Conservation (phyloP, 2,797 vertebrate genomes). For the Eurystomus glaucurus region DNA sequence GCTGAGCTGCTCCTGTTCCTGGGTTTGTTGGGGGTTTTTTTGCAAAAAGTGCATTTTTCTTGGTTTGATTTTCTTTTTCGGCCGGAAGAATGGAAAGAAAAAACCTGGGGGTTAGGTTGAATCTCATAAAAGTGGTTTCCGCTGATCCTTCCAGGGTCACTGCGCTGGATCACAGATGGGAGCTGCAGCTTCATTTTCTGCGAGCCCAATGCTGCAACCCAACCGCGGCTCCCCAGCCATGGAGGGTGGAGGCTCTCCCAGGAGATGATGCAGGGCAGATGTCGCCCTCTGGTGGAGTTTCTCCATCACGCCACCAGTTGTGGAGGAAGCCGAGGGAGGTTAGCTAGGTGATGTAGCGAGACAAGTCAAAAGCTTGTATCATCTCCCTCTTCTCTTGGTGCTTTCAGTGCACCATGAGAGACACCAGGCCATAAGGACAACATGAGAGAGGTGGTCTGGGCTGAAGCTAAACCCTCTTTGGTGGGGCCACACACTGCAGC, state of each 20-base stretch:
- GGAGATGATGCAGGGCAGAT: background rate
- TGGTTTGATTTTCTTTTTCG: background rate
- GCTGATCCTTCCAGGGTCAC: too few species aligned
- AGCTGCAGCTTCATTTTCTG: background rate
- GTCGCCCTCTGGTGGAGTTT: conserved; percentile 39
- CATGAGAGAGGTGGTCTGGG: background rate
- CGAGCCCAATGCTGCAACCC: fast-evolving
- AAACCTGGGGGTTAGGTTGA: fast-evolving
- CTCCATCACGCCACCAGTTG: background rate
- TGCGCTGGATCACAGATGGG: background rate
- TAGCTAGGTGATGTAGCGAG: background rate
- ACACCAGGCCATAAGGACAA: fast-evolving
- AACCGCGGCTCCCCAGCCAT: fast-evolving
- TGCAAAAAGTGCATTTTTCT: background rate
- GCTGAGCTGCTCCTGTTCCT: background rate
- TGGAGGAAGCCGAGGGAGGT: background rate
- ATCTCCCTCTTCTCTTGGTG: background rate
- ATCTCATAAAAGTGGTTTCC: background rate
- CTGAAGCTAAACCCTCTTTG: background rate
- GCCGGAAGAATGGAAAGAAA: background rate
- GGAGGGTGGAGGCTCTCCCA: background rate
- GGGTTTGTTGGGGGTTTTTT: background rate
- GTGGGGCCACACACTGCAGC: fast-evolving
- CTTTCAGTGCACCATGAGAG: background rate
- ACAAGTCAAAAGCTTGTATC: background rate